Base-by-base conservation (phyloP, 2,888 invertebrate species). In the Allolobophora icterica region DNA sequence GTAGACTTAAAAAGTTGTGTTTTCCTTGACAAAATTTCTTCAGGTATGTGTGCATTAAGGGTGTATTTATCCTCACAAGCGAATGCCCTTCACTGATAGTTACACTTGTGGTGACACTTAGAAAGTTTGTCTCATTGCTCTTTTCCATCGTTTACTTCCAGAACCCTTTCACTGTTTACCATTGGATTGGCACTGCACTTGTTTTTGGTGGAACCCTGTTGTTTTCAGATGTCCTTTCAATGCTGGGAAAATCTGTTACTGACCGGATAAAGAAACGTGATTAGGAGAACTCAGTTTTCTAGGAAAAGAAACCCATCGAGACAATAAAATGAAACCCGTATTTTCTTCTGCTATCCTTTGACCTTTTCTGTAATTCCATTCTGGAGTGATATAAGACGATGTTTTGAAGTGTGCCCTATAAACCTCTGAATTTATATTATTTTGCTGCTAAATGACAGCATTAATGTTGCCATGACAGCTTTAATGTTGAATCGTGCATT, bases 71-170 rank as follows among this genome's bases (percentile, higher is more conserved):
- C 52, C 96, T 99, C 94, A 99, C 99, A 1, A 97, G 99, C 0
- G 98, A 98, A 95, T 98, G 98, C 94, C 97, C 98, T 0, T 98
- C 99, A 0, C 95, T 99, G 89, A 98, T 98, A 0, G 99, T 99
- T 1, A 99, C 99, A 0, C 96, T 99, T 93, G 98, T 99, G 0
- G 97, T 99, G 52, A 99, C 99, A 0, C 95, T 99, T 91, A 96
- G 99, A 90, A 99, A 99, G 96, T 99, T 99, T 95, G 96, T 98
- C 58, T 99, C 99, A 0, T 96, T 99, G 83, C 95, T 99, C n/a
- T 97, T 99, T 94, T 99, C 99, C 0, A 98, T 99, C 93, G 94
- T 98, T 89, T 98, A 99, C 95, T 99, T 99, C 95, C 96, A 97
- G 94, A 99, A 99, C 96, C 97, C 98, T 0, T 99, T 99, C 94